Base-by-base conservation (phyloP, 2,888 invertebrate species). In the Drosophila mulleri region DNA sequence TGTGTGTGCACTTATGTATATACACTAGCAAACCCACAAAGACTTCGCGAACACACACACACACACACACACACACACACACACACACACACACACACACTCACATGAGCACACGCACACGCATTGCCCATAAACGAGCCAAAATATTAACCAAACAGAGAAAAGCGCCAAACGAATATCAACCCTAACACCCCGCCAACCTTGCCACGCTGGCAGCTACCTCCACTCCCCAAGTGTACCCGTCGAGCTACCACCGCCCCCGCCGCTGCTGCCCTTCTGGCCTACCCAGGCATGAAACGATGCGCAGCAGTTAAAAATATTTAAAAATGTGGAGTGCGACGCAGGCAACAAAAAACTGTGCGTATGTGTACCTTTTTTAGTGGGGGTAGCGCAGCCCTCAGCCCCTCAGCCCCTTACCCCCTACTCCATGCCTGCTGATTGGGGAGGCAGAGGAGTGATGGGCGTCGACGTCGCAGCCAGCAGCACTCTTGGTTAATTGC, bases 261-360 rank as follows among this genome's bases (percentile, higher is more conserved):
- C 8, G 9, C n/a, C 47, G 26, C 26, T 1, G 6, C 26, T 41
- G n/a, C 48, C 18, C 42, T 45, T n/a, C 1, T n/a, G 16, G 29
- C 8, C 57, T 52, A 44, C 52, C 39, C 58, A 26, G 41, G 69
- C 64, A 64, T 58, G 52, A 67, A 74, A 67, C 75, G 78, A 72
- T 81, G 84, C 88, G 79, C 85, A 87, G 84, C 84, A 87, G 89
- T 89, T 84, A 89, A 84, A 84, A 89, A 84, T 84, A 89, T 89
- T 84, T 84, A 84, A 84, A 84, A 84, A 73, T 73, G 88, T 84
- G 82, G 78, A 84, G 88, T 76, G 74, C 71, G 74, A 64, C 69
- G 69, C 79, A 53, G 39, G 37, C 59, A 56, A 42, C 54, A 26
- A 68, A 63, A 66, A 77, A 80, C 75, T 69, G 80, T 83, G 83